Evolutionary conservation across 1,140 invertebrate genomes (phyloP), one percentile per base, ranked within the genome.

Genomic region (Drosophila burlai): DNA sequence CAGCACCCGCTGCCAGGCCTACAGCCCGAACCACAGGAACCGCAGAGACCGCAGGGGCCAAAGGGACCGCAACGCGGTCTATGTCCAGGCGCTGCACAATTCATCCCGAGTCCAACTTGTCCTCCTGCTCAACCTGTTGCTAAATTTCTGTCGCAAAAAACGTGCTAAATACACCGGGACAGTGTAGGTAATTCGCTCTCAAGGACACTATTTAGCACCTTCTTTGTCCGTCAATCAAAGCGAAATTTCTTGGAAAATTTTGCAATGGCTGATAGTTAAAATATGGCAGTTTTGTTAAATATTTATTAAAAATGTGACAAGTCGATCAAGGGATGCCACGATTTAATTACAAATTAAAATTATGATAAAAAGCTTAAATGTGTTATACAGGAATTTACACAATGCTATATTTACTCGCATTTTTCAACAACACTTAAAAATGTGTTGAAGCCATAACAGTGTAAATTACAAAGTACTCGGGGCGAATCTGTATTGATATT

Each of bases 191-290:
- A 16, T 21, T 21, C 46, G 26, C 59, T 57, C 15, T 26, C 31
- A 45, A 45, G 52, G 36, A 38, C n/a, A 43, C 66, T 81, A 87
- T 87, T 84, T 89, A 87, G 74, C 84, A 81, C 84, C 46, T 78
- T 78, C 76, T 89, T 81, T 81, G 72, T 49, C 61, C 36, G 62
- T 60, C 60, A 64, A 57, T 68, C 31, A 47, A 43, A 29, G 62
- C 77, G 50, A 69, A 76, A 71, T 29, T 55, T 38, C 59, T 54
- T 43, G 26, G 45, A 49, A 46, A 71, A 49, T 63, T 67, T 73
- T 5, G n/a, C 24, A 63, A 24, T 66, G 59, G 7, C 29, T 18
- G 49, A 16, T 21, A 45, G 10, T 13, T 57, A 50, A 43, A 46
- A 34, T 57, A 34, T 58, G 40, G 38, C 45, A 55, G 52, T 43